Evolutionary conservation across 2,113 vertebrate genomes (phyloP).

Genomic region (zebrafish (Danio rerio)): GRCz12tu NC_133189.1:31489001-31489500

Average conservation of each 20-base stretch:
- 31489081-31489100: slow-evolving; percentile 72
- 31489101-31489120: slow-evolving; percentile 77
- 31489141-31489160: slow-evolving; percentile 76
- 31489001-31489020: slow-evolving; percentile 68
- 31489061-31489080: slow-evolving; percentile 65
- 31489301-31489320: slow-evolving; percentile 48
- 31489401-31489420: slow-evolving; percentile 55
- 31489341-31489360: slow-evolving; percentile 47
- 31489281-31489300: slow-evolving; percentile 38
- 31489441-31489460: slow-evolving; percentile 52
- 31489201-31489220: slow-evolving; percentile 66
- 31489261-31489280: slow-evolving; percentile 3
- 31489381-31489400: slow-evolving; percentile 53
- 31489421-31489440: slow-evolving; percentile 60
- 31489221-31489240: slow-evolving; percentile 59
- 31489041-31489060: slow-evolving; percentile 75
- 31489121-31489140: slow-evolving; percentile 82
- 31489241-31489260: slow-evolving; percentile 55
- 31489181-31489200: slow-evolving; percentile 81
- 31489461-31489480: slow-evolving; percentile 53
- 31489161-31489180: slow-evolving; percentile 81
- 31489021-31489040: slow-evolving; percentile 66
- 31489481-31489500: slow-evolving; percentile 38
- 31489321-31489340: slow-evolving; percentile 50
- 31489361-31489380: slow-evolving; percentile 53